A percentile compares a stretch with the other conserved stretches of the same genome.
Conservation (phyloP, 2,113 vertebrate genomes). For the Stomatorhinus ivindoensis region DNA sequence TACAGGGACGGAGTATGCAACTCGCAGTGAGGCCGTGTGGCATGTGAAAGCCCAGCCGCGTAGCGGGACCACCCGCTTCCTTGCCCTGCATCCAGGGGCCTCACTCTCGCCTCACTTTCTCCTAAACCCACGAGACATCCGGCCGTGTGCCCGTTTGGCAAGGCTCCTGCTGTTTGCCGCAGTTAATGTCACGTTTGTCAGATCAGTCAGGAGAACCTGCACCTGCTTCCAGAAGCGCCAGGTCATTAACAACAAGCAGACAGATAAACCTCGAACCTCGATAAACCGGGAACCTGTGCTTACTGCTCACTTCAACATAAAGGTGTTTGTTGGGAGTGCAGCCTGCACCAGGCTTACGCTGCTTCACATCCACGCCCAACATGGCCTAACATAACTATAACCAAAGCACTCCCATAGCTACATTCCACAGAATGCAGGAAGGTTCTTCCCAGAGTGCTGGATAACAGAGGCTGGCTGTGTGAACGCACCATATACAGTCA, state of each 20-base stretch:
- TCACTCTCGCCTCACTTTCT: neutral
- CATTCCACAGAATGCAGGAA: neutral
- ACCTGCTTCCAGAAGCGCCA: neutral
- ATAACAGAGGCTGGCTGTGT: neutral
- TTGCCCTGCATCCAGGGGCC: neutral
- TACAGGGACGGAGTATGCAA: neutral
- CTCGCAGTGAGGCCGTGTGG: no score
- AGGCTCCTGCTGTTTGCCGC: neutral
- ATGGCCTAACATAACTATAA: neutral
- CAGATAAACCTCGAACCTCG: neutral
- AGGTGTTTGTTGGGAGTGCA: neutral
- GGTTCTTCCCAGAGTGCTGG: neutral
- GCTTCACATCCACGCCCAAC: neutral
- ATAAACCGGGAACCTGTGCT: neutral
- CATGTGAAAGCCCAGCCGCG: neutral
- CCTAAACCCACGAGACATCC: neutral
- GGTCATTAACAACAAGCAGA: neutral
- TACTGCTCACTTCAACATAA: neutral
- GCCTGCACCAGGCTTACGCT: neutral
- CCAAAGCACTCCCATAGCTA: neutral
- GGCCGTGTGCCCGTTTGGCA: neutral
- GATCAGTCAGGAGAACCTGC: neutral
- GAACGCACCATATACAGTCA: neutral
- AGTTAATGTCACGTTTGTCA: neutral
- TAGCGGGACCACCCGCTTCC: neutral